phyloP scores from a whole-genome alignment of 64 coral and sea anemone species.

The Astreopora myriophthalma region DNA sequence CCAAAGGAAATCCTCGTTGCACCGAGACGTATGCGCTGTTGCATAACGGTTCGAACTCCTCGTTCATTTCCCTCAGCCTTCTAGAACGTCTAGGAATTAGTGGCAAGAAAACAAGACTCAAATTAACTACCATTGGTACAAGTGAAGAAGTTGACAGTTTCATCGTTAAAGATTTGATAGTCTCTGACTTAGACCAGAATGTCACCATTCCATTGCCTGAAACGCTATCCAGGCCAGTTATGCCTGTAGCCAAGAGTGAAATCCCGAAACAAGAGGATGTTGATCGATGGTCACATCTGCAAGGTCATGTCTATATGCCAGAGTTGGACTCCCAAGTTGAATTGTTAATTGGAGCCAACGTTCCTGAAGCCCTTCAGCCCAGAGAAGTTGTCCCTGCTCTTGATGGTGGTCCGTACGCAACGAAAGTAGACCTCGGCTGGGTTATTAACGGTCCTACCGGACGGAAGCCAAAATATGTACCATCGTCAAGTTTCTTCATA shows the following conservation, averaged over 20 bases:
- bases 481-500: background rate
- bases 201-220: background rate
- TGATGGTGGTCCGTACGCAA: constrained; percentile 19
- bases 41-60: no score
- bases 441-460: constrained; percentile 2
- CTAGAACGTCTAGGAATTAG: background rate
- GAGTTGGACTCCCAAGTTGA: no score
- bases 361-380: background rate
- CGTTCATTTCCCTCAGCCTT: background rate
- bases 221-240: background rate
- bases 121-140: constrained; percentile 14
- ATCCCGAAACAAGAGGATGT: constrained; percentile 48
- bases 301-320: background rate
- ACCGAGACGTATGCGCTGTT: no score
- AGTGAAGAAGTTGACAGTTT: no score
- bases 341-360: no score
- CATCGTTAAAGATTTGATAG: no score
- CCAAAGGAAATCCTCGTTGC: no score
- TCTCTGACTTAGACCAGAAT: constrained; percentile 19
- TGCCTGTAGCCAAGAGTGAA: constrained; percentile 8
- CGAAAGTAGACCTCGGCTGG: constrained; percentile 13
- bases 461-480: background rate
- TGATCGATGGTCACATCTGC: background rate
- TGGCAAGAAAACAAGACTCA: background rate
- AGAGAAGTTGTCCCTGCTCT: background rate